These are phyloP conservation scores for Todus mexicanus DNA, from an alignment of 2,797 vertebrate species.

Conservation along the genomic window DNA sequence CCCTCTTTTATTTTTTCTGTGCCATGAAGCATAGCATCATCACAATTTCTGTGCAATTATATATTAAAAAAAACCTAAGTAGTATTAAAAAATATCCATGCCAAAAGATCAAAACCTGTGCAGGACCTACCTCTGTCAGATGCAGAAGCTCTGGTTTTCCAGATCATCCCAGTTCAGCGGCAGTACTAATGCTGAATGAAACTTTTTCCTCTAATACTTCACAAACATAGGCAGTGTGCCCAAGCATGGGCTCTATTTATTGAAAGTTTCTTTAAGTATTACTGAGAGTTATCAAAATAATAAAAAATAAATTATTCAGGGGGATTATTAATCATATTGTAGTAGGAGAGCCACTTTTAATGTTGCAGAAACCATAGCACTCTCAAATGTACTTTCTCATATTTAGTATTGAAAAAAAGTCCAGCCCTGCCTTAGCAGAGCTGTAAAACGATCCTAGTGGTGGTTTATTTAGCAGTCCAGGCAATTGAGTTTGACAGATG, in stretches of 20 bases:
- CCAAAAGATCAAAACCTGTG: not conserved
- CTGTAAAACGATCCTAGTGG: not conserved
- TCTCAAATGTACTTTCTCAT: not conserved
- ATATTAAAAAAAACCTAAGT: accelerated
- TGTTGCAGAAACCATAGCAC: not conserved
- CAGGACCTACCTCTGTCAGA: not conserved
- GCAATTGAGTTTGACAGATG: conserved; percentile 11
- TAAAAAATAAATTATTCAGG: not conserved
- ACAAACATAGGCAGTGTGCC: too few relatives aligned
- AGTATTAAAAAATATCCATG: not conserved
- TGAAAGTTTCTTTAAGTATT: not conserved
- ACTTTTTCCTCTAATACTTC: not conserved
- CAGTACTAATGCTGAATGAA: not conserved
- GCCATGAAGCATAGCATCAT: not conserved
- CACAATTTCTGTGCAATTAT: not conserved
- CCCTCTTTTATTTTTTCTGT: not conserved
- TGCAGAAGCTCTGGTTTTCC: not conserved
- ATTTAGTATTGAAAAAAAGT: not conserved
- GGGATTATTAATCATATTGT: not conserved
- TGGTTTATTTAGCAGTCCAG: conserved; percentile 3
- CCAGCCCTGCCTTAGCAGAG: not conserved
- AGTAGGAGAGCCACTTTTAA: not conserved
- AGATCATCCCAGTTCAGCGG: not conserved
- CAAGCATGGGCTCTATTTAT: too few relatives aligned
- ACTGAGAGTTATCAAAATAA: not conserved